Base-by-base conservation (phyloP, 2,797 vertebrate species). In the Anas georgica region DNA sequence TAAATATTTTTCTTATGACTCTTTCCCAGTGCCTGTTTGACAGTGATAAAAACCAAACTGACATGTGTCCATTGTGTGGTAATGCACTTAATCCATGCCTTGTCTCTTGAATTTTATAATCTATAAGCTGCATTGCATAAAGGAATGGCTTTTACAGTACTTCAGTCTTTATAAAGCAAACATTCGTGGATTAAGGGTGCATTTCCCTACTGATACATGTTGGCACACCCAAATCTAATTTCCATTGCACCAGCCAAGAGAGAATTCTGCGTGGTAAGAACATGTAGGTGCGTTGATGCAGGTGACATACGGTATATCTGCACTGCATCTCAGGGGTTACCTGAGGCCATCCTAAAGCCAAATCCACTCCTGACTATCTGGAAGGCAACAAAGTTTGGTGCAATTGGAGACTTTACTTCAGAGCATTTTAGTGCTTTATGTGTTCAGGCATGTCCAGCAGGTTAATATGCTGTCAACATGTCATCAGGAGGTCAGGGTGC, bases 1-100 rank as follows among this genome's bases (percentile, higher is more conserved):
- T 84, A 93, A 95, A 93, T 96, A 86, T 90, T 97, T 97, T 91
- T 60, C 84, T 92, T 94, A 88, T 93, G 82, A 95, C 86, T 93
- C 78, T 78, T 92, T 92, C 64, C 70, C 83, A 76, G 56, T 50
- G 17, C 48, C 90, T 92, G 85, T 90, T 90, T 85, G 88, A 80
- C 33, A 46, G 48, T 56, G 81, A 88, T 93, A 94, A 90, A 95
- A 95, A 72, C 2, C 66, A 70, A 86, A 93, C 64, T 93, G 88
- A 94, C 95, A 96, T 43, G 45, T 55, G 68, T 93, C 89, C 83
- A 88, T 93, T 97, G 91, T 93, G 90, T 74, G 45, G 74, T 91
- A 91, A 91, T 55, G 74, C 72, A 66, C 45, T 94, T 95, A 96
- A 92, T 95, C 92, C 91, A 23, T 82, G 52, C 72, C 46, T 94